Base-by-base conservation (phyloP, 2,113 vertebrate genomes). In the Gallinago undulata region DNA sequence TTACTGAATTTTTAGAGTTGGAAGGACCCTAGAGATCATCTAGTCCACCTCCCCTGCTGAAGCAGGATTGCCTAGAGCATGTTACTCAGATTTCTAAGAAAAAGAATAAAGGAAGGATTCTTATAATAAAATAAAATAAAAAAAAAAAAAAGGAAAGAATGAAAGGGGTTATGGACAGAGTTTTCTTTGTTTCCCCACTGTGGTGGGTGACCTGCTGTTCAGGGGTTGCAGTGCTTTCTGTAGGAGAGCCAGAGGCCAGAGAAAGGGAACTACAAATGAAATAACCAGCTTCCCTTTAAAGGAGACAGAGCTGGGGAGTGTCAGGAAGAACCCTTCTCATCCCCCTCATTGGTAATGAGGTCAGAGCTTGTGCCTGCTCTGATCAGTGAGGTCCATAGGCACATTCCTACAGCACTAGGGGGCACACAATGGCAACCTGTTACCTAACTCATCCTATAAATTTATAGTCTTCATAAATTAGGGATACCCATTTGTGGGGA, bases 321-420 rank as follows among this genome's bases (percentile, higher is more conserved):
- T 5, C 27, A 59, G 53, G 11, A 37, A 55, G 23, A 2, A 67
- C 7, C 10, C 4, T 18, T 37, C 10, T 92, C 35, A 56, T 72
- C 30, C 24, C 70, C 6, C 45, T 77, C 0, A 0, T 18, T 56
- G 13, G 12, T 33, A 69, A 33, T 14, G 56, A 90, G 11, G 8
- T 77, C 72, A 85, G 63, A 88, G 5, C 6, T 84, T 22, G 33
- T 0, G 1, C 5, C 8, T 57, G 17, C 28, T 50, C 41, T 70
- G 23, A 35, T 57, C 41, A 60, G 11, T 0, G 0, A 5, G 0
- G 0, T 47, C 31, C 7, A 4, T n/a, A 27, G 31, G 30, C 48
- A 83, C 0, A 0, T 48, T 77, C n/a, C 35, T 67, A 19, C 7
- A 81, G 33, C 85, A 60, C 53, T 45, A 84, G 31, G 51, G 48